These are phyloP conservation scores for Brachionus koreanus DNA, from an alignment of 1,140 invertebrate genomes.

Conservation along the genomic window DNA sequence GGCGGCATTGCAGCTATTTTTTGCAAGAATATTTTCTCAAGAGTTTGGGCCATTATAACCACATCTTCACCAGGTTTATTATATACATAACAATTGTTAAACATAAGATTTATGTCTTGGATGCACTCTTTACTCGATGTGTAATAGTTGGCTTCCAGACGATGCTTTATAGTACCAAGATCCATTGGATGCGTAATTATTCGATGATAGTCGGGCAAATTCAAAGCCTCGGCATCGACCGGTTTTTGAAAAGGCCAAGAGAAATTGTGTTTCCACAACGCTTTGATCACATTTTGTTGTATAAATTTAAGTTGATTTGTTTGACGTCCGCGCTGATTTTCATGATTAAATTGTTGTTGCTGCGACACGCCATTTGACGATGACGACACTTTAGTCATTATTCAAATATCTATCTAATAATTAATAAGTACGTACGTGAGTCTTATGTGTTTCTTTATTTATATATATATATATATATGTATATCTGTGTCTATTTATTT, in stretches of 20 bases:
- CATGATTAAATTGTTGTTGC: not conserved
- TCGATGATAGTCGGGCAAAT: constrained; percentile 94
- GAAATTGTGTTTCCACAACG: constrained; percentile 65
- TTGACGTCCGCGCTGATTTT: not conserved
- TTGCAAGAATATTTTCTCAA: constrained; percentile 63
- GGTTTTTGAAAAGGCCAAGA: constrained; percentile 99
- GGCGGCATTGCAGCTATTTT: constrained; percentile 35
- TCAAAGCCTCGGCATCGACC: constrained; percentile 86
- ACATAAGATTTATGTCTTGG: constrained; percentile 89
- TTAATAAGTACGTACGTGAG: not conserved
- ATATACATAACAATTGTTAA: constrained; percentile 98
- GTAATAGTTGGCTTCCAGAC: constrained; percentile 92
- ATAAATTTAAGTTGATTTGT: constrained; percentile 43
- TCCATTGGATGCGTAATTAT: constrained; percentile 99
- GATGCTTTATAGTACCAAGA: constrained; percentile 89
- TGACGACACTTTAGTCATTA: not conserved
- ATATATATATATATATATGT: not conserved
- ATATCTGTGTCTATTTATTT: not conserved
- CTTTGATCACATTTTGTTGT: not conserved
- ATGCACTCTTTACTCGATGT: constrained; percentile 85
- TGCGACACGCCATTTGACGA: not conserved
- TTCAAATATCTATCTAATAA: not conserved
- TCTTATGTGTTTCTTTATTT: not conserved
- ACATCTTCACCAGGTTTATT: constrained; percentile 96
- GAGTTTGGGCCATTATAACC: constrained; percentile 88